Evolutionary conservation across 2,888 invertebrate genomes (phyloP), one percentile per base, ranked within the genome.

Genomic region (Nephrocerus scutellatus): DNA sequence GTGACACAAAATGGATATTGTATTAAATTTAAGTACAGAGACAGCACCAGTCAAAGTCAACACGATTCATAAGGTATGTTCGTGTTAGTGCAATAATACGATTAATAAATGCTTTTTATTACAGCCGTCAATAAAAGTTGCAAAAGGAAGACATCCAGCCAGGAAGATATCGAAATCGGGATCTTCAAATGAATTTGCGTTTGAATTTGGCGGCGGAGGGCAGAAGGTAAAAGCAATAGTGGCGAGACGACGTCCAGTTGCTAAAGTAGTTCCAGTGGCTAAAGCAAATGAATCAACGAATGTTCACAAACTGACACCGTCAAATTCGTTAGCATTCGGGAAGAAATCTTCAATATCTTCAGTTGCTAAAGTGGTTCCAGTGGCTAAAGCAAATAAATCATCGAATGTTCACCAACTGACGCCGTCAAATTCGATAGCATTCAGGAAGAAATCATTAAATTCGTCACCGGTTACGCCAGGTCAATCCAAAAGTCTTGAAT

Each of bases 201-300:
- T 63, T 47, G 47, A 56, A 36, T 59, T 62, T 31, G 56, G 53
- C 0, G 55, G 50, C 14, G 49, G 48, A 7, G 44, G 53, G 23
- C 56, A 57, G 4, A 63, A 60, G 30, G 51, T 59, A 0, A 68
- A 66, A 46, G 68, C 70, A 1, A 30, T 67, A 29, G 65, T 63
- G 3, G 57, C 64, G 7, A 52, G 64, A 14, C 59, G 54, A 30
- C 52, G 62, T 4, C 47, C 46, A 2, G 22, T 39, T 15, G 30
- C 37, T 6, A 45, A 33, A 15, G 35, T 32, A 8, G 34, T 37
- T 7, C 18, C 23, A 13, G n/a, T n/a, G n/a, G 10, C 22, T 6
- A 43, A 40, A 31, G 9, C 12, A 6, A 42, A 10, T 8, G 6
- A 25, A 10, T 20, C 23, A 1, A 25, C 42, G 23, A 37, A 40